These are phyloP conservation scores for Thysanoteuthis rhombus DNA, from an alignment of 2,888 invertebrate species.

Conservation along the genomic window DNA sequence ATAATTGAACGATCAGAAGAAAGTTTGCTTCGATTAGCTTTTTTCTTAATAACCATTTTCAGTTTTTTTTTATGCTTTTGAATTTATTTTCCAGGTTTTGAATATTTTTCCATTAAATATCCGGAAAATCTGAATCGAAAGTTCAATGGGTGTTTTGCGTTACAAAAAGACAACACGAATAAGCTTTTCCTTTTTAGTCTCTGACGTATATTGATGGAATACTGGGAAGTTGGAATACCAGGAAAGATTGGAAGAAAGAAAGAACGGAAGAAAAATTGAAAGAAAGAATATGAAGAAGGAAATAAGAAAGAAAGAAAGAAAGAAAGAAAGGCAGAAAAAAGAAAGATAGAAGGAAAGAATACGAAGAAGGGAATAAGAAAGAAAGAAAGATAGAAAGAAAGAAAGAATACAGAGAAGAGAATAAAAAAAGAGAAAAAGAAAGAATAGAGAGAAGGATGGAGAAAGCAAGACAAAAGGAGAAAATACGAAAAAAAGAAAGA, in stretches of 20 bases:
- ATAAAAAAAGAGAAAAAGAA: not conserved
- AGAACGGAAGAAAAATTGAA: not conserved
- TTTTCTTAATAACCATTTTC: not conserved
- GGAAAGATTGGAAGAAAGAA: not conserved
- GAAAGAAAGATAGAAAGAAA: not conserved
- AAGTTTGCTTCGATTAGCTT: not conserved
- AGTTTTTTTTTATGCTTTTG: not conserved
- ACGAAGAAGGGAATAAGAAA: not conserved
- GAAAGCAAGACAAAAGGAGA: not conserved
- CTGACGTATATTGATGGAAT: not conserved
- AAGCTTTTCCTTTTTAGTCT: too few species aligned
- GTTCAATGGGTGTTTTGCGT: not conserved
- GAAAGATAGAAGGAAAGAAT: not conserved
- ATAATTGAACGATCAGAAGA: conserved; percentile 12
- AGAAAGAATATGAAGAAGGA: too few species aligned
- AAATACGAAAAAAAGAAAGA: too few species aligned
- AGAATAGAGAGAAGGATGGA: too few species aligned
- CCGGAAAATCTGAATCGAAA: not conserved
- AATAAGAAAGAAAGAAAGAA: not conserved
- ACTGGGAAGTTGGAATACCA: not conserved
- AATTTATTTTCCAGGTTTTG: not conserved
- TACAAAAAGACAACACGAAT: not conserved
- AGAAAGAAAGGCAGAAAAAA: not conserved
- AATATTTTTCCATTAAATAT: not conserved
- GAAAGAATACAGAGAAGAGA: not conserved